These are phyloP conservation scores for Ectemnius lituratus DNA, from an alignment of 2,888 invertebrate genomes.

Conservation along the genomic window DNA sequence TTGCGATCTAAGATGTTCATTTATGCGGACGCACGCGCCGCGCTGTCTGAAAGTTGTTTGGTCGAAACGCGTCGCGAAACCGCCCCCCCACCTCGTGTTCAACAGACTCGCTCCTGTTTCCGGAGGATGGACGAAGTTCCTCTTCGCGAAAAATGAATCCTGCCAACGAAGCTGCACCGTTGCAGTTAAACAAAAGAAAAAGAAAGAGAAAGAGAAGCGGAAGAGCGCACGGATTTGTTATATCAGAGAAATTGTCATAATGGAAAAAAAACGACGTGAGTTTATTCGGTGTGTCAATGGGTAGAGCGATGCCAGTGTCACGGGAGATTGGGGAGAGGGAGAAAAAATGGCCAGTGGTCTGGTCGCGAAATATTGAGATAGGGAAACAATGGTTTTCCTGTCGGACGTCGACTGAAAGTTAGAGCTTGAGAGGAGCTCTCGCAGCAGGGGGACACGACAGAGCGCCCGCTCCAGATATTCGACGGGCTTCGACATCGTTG, in stretches of 20 bases:
- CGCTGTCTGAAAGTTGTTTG: neutral
- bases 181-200: neutral
- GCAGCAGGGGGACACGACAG: too few relatives aligned
- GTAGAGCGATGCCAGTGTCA: too few relatives aligned
- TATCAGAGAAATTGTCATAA: constrained; percentile 4
- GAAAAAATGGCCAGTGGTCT: neutral
- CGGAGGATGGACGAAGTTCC: too few relatives aligned
- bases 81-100: too few relatives aligned
- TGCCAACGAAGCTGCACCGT: neutral
- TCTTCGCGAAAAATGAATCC: neutral
- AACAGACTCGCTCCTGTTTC: too few relatives aligned
- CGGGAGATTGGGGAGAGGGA: neutral
- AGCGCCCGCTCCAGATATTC: constrained; percentile 16
- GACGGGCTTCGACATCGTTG: constrained; percentile 14
- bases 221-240: neutral
- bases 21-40: neutral
- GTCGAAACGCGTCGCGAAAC: too few relatives aligned
- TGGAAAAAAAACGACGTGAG: neutral
- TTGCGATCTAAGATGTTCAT: neutral
- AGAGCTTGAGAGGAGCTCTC: too few relatives aligned
- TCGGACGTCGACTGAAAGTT: constrained; percentile 14
- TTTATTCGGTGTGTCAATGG: neutral
- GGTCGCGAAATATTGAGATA: constrained; percentile 39
- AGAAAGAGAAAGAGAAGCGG: constrained; percentile 4
- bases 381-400: constrained; percentile 38